These are phyloP conservation scores for Colistium nudipinnis DNA, from an alignment of 2,113 vertebrate genomes.

Conservation along the genomic window DNA sequence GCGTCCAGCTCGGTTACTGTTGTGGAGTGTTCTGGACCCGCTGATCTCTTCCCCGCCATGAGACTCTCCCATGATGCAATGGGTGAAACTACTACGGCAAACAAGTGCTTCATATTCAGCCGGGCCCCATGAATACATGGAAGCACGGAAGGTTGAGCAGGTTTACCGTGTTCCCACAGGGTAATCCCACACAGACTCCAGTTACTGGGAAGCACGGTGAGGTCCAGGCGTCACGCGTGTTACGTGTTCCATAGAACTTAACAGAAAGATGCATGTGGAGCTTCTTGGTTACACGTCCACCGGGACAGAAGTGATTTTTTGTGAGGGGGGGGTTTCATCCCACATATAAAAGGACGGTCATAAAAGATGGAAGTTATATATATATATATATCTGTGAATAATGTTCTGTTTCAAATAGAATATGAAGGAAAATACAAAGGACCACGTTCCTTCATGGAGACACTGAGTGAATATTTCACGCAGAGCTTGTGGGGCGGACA, in stretches of 20 bases:
- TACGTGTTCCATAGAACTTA: not conserved
- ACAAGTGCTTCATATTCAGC: slow-evolving; percentile 43
- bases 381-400: not conserved
- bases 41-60: slow-evolving; percentile 39
- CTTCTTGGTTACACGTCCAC: not conserved
- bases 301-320: no score
- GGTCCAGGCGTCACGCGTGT: not conserved
- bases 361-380: not conserved
- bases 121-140: slow-evolving; percentile 38
- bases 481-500: no score
- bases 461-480: no score
- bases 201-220: slow-evolving; percentile 29
- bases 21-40: slow-evolving; percentile 42
- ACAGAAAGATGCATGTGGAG: not conserved
- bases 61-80: slow-evolving; percentile 49
- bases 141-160: slow-evolving; percentile 44
- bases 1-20: no score
- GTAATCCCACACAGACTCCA: slow-evolving; percentile 45
- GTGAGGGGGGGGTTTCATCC: no score
- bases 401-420: not conserved
- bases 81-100: slow-evolving; percentile 28
- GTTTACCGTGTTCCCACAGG: slow-evolving; percentile 58
- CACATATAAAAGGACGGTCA: not conserved
- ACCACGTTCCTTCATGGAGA: not conserved
- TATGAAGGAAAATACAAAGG: no score